These are phyloP conservation scores for Chorisops tibialis DNA, from an alignment of 2,888 invertebrate genomes.

Conservation along the genomic window DNA sequence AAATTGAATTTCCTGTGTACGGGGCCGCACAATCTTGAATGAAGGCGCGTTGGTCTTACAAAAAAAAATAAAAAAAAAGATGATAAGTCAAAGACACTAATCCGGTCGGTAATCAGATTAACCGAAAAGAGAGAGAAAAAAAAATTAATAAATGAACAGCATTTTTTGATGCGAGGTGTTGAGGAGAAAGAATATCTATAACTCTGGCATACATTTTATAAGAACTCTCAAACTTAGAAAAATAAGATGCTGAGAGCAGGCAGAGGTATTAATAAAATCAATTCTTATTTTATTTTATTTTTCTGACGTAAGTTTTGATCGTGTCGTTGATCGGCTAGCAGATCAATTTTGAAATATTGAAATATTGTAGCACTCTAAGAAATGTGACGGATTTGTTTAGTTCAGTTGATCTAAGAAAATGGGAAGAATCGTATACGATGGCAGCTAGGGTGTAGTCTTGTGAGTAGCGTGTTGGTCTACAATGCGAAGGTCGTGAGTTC, in stretches of 20 bases:
- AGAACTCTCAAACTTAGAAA: neutral
- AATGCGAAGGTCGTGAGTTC: too few species aligned
- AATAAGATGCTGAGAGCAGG: neutral
- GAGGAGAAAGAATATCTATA: constrained; percentile 6
- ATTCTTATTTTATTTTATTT: neutral
- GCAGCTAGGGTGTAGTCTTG: too few species aligned
- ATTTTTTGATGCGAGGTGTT: neutral
- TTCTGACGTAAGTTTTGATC: constrained; percentile 12
- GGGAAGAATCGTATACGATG: too few species aligned
- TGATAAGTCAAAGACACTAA: constrained; percentile 29
- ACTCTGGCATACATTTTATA: neutral
- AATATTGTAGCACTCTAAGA: constrained; percentile 7
- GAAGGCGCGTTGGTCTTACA: neutral
- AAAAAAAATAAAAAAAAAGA: neutral
- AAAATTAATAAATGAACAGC: neutral
- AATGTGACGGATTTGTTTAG: constrained; percentile 18
- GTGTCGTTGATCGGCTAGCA: neutral
- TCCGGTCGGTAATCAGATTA: constrained; percentile 28
- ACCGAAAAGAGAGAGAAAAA: constrained; percentile 2
- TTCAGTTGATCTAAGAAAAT: too few species aligned
- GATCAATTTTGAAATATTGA: constrained; percentile 2
- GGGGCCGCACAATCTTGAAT: neutral
- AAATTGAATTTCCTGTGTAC: constrained; percentile 22
- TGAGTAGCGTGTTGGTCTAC: too few species aligned
- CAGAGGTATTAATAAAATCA: constrained; percentile 12